Evolutionary conservation across 1,140 invertebrate genomes (phyloP), one percentile per base, ranked within the genome.

Genomic region (Calliphora vicina): DNA sequence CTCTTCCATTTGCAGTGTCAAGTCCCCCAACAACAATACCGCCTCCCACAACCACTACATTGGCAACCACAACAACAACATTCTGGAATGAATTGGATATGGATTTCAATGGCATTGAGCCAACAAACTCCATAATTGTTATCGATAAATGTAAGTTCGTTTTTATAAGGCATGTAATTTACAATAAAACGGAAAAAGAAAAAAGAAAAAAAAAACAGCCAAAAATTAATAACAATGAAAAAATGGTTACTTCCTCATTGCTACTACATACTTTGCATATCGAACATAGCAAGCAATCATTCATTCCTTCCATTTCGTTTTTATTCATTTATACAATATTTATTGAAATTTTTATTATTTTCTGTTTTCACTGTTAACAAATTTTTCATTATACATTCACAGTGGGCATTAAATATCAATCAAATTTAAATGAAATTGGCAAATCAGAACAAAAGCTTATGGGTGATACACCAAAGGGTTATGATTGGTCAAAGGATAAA

Each of bases 401-500:
- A 88, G 87, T 91, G 94, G 94, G 93, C 87, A 92, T 92, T 73
- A 94, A 94, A 88, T 93, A 93, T 83, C 93, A 93, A 89, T 94
- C 94, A 71, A 94, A 94, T 87, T 88, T 95, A 78, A 94, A 94
- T 86, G 94, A 95, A 88, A 93, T 95, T 83, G 94, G 93, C 83
- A 95, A 94, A 89, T 94, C 93, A 6, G 94, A 95, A 86, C 94
- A 94, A 86, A 94, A 94, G 87, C 93, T 93, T n/a, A 90, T 88
- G 84, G 88, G 86, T 50, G 87, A 84, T 42, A 90, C 86, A 84
- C 85, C 86, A 50, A 88, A 89, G 71, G 87, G 86, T n/a, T 88
- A 88, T 42, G 89, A 90, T 78, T 90, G 89, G 89, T 85, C 89
- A 80, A 90, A 90, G 78, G 88, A 85, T 83, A 90, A 90, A 82